Percentiles rank a stretch among this genome's conserved stretches.
Evolutionary conservation across 2,797 vertebrate genomes (phyloP).

Genomic region (Mus caroli): DNA sequence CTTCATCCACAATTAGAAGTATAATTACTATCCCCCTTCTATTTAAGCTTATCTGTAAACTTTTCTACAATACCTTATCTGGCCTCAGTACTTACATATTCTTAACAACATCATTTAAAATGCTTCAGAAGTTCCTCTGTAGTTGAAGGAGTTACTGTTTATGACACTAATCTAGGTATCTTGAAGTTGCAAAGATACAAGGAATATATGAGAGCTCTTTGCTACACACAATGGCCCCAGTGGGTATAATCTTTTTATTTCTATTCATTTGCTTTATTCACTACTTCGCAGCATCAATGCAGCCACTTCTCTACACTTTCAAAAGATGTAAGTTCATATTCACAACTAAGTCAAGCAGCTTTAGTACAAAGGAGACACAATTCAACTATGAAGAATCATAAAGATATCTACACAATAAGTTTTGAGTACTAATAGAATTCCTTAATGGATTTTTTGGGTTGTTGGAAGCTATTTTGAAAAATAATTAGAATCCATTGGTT

Average conservation of each 20-base stretch:
- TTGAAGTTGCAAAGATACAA: not conserved
- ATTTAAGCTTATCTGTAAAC: not conserved
- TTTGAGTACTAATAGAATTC: not conserved
- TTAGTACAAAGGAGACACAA: not conserved
- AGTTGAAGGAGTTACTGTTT: not conserved
- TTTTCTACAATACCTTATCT: conserved; percentile 26
- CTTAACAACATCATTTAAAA: not conserved
- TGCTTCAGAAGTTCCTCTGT: not conserved
- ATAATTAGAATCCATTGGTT: not conserved
- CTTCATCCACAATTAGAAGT: not conserved
- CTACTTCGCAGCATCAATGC: not conserved
- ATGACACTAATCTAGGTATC: not conserved
- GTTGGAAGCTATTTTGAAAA: conserved; percentile 6
- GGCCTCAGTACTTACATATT: not conserved
- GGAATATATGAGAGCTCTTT: not conserved
- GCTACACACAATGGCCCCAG: not conserved
- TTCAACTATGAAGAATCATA: not conserved
- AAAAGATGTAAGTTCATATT: not conserved
- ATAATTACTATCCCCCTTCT: not conserved
- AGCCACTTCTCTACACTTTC: not conserved
- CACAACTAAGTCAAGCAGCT: not conserved
- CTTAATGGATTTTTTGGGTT: not conserved
- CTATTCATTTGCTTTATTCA: conserved; percentile 20
- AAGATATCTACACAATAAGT: not conserved
- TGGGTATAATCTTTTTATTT: not conserved